phyloP scores from a whole-genome alignment of 2,888 invertebrate genomes.

The Belgica antarctica region DNA sequence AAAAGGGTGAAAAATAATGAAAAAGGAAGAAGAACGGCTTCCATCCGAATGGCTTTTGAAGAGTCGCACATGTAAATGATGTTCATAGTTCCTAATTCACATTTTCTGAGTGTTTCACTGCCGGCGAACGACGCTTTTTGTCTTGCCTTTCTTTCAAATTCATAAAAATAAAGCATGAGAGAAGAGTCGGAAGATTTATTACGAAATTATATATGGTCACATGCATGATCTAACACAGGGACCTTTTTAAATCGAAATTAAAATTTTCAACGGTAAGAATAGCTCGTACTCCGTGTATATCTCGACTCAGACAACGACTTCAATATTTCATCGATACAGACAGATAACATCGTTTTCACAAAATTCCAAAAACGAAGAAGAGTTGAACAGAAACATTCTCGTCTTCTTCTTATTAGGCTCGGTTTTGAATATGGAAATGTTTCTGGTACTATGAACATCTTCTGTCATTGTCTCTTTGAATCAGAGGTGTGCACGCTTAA shows the following conservation, averaged over 20 bases:
- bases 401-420: neutral
- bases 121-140: neutral
- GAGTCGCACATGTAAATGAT: conserved; percentile 41
- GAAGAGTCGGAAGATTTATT: conserved; percentile 33
- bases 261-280: conserved; percentile 34
- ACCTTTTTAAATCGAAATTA: conserved; percentile 17
- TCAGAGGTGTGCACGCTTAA: neutral
- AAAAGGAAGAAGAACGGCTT: neutral
- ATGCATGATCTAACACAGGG: conserved; percentile 41
- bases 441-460: neutral
- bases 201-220: conserved; percentile 42
- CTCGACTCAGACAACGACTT: neutral
- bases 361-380: neutral
- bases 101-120: neutral
- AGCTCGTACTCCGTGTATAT: neutral
- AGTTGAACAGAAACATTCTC: neutral
- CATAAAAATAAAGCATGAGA: neutral
- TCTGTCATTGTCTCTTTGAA: neutral
- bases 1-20: conserved; percentile 28
- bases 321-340: conserved; percentile 17
- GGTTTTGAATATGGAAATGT: neutral
- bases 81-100: conserved; percentile 7
- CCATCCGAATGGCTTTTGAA: conserved; percentile 20
- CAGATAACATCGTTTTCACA: conserved; percentile 9
- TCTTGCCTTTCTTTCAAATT: neutral